Base-by-base conservation (phyloP, 2,888 invertebrate genomes). In the Pyrrhosoma nymphula region DNA sequence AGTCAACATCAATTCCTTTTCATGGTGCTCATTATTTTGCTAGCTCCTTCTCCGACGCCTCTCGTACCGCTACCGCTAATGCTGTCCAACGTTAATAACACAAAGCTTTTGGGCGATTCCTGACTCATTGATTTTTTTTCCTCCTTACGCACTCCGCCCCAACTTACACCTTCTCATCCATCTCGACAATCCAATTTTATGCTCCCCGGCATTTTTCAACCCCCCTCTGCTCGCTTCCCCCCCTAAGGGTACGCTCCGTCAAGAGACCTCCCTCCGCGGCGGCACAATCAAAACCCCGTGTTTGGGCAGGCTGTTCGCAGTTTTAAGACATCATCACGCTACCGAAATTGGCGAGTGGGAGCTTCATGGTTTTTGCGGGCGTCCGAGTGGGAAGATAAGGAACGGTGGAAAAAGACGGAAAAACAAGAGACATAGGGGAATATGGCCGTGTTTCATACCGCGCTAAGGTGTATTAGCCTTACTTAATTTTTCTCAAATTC, bases 311-410 rank as follows among this genome's bases (percentile, higher is more conserved):
- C 56, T 55, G 12, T 89, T 89, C 89, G n/a, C 89, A 56, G 55
- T 56, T 89, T 89, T 89, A 47, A 89, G 89, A 18, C 56, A 56
- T 89, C 89, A 89, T 89, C n/a, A 89, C 56, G 89, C 89, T 56
- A 89, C 89, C 89, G 56, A 89, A 89, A 89, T 89, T 89, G 89
- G 89, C 89, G 89, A 89, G 56, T 56, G 89, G 55, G 20, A 89
- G n/a, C 35, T 47, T 55, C 10, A 55, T 89, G 56, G 26, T 89
- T 89, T 47, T 88, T 26, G 82, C 82, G 89, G 89, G 12, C 26
- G 89, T 30, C 90, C 60, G 20, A 47, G 35, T 12, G 35, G 91
- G 56, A 18, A 23, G 88, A 55, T 12, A 20, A 30, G 39, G 23
- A 35, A 60, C 35, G 63, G 56, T 55, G 14, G 56, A 35, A 30